Percentiles rank a stretch among this genome's conserved stretches.
Conservation (phyloP, 2,888 invertebrate genomes). For the Apomyelois bistriatella region DNA sequence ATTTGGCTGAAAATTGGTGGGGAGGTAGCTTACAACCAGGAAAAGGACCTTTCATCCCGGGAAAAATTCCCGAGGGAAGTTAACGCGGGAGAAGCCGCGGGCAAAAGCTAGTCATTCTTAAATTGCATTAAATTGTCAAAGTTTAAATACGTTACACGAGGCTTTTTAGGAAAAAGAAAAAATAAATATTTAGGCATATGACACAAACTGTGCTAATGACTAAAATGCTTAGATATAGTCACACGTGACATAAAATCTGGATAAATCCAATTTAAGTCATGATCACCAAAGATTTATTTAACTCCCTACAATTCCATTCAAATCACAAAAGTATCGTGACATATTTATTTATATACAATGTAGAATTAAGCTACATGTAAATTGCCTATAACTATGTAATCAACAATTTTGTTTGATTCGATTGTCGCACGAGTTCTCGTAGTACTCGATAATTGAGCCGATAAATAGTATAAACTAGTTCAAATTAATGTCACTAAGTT, state of each 20-base stretch:
- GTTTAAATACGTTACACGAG: too few species aligned
- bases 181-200: too few species aligned
- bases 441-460: slow-evolving; percentile 1
- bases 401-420: background rate
- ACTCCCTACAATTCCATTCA: background rate
- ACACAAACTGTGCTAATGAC: too few species aligned
- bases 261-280: background rate
- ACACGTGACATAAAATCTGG: background rate
- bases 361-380: background rate
- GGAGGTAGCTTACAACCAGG: too few species aligned
- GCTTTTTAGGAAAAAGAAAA: too few species aligned
- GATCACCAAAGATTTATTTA: background rate
- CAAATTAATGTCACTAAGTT: slow-evolving; percentile 15
- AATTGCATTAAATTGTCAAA: too few species aligned
- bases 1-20: too few species aligned
- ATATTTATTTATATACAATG: background rate
- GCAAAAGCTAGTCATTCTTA: too few species aligned
- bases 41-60: too few species aligned
- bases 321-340: background rate
- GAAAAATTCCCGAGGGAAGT: too few species aligned
- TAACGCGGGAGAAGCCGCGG: too few species aligned
- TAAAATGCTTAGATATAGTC: too few species aligned
- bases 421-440: slow-evolving; percentile 10
- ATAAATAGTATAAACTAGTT: background rate
- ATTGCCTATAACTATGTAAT: background rate